phyloP scores from a whole-genome alignment of 1,140 invertebrate species.

The Aleiodes sp. region DNA sequence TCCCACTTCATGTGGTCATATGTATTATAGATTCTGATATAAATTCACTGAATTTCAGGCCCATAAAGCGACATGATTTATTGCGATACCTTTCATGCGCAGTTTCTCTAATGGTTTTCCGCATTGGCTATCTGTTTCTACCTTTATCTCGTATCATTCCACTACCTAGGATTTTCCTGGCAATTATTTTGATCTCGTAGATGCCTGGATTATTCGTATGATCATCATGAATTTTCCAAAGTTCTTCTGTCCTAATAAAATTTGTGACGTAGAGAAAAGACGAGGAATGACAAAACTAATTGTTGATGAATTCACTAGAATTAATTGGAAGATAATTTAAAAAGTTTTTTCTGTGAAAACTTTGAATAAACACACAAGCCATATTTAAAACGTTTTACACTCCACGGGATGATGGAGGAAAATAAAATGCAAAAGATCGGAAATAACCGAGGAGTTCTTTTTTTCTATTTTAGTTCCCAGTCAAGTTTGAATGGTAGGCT shows the following conservation, averaged over 20 bases:
- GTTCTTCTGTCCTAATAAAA: not conserved
- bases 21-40: conserved; percentile 15
- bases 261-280: no score
- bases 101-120: conserved; percentile 23
- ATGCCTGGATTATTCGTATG: not conserved
- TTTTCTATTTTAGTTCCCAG: not conserved
- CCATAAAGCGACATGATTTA: conserved; percentile 25
- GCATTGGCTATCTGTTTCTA: not conserved
- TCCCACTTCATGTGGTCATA: not conserved
- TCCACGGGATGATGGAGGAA: no score
- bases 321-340: conserved; percentile 11
- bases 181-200: conserved; percentile 15
- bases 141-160: not conserved
- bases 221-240: not conserved
- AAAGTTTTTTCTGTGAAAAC: not conserved
- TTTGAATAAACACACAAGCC: no score
- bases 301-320: no score
- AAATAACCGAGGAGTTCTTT: not conserved
- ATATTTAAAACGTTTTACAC: not conserved
- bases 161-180: conserved; percentile 2
- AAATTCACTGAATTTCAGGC: conserved; percentile 8
- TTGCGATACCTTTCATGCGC: conserved; percentile 27
- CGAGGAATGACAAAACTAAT: no score
- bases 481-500: not conserved
- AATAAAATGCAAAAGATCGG: not conserved